Evolutionary conservation across 1,140 invertebrate genomes (phyloP).

Genomic region (Sycophaga agraensis): DNA sequence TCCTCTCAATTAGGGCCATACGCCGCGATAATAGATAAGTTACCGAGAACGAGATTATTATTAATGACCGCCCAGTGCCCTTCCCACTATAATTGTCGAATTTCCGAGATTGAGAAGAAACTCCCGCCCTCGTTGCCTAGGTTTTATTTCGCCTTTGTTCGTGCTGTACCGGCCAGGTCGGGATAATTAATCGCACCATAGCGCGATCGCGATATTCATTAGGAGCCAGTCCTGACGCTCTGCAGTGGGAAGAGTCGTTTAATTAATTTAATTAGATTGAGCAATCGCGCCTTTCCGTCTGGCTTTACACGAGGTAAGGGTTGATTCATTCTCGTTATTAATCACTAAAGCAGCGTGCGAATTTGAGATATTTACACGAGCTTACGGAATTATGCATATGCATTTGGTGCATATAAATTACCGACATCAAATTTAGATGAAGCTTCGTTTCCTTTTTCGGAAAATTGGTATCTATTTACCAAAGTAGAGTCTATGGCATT

Average conservation of each 20-base stretch:
- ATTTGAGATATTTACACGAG: too few species aligned
- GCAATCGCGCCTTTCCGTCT: not conserved
- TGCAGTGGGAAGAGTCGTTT: not conserved
- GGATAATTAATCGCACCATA: not conserved
- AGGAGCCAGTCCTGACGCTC: not conserved
- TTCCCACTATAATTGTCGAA: not conserved
- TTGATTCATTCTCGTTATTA: not conserved
- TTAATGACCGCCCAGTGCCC: not conserved
- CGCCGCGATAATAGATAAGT: not conserved
- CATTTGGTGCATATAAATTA: too few species aligned
- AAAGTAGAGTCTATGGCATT: too few species aligned
- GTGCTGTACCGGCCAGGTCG: too few species aligned
- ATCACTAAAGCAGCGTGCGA: not conserved
- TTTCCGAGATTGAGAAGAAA: not conserved
- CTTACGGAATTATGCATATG: too few species aligned
- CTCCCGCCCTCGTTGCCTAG: not conserved
- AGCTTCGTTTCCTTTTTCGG: too few species aligned
- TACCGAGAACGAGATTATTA: not conserved
- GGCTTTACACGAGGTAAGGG: not conserved
- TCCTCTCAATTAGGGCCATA: too few species aligned
- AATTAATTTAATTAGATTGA: slow-evolving; percentile 16
- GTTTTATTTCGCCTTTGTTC: not conserved
- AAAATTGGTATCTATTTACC: too few species aligned
- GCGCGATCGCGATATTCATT: not conserved
- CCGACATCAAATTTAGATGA: too few species aligned